phyloP scores from a whole-genome alignment of 1,140 invertebrate genomes.

The Cydia splendana region DNA sequence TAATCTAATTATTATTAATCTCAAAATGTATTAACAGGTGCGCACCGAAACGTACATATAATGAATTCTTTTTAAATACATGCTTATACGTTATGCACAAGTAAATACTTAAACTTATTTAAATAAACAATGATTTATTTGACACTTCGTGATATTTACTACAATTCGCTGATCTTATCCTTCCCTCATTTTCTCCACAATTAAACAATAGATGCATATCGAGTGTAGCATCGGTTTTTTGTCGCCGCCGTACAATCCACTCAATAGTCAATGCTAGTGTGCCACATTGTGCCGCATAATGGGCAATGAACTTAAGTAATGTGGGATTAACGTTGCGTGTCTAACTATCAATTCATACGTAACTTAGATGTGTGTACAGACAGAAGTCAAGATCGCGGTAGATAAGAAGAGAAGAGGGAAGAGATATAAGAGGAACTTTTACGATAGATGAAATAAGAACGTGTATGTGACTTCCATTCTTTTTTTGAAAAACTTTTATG shows the following conservation, averaged over 20 bases:
- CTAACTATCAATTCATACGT: slow-evolving; percentile 1
- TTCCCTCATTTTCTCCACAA: not conserved
- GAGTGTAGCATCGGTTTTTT: slow-evolving; percentile 8
- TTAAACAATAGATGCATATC: slow-evolving; percentile 12
- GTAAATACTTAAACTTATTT: no score
- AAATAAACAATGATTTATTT: not conserved
- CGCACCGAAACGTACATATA: no score
- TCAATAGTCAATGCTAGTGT: slow-evolving; percentile 17
- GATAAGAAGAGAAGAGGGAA: not conserved
- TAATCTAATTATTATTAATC: no score
- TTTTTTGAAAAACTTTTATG: no score
- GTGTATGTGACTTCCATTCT: no score
- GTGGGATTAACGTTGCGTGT: slow-evolving; percentile 15
- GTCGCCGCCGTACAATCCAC: not conserved
- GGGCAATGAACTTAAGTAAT: slow-evolving; percentile 15
- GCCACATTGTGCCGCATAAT: not conserved
- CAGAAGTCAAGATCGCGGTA: not conserved
- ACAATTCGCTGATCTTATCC: not conserved
- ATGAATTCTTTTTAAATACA: not conserved
- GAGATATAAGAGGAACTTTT: no score
- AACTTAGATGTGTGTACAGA: not conserved
- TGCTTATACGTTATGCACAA: no score
- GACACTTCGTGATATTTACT: not conserved
- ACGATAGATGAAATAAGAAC: no score
- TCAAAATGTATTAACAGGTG: no score